A percentile compares a stretch with the other conserved stretches of the same genome.
These are phyloP conservation scores for Caenorhabditis sp. DNA, from an alignment of 2,888 invertebrate species.

Conservation along the genomic window DNA sequence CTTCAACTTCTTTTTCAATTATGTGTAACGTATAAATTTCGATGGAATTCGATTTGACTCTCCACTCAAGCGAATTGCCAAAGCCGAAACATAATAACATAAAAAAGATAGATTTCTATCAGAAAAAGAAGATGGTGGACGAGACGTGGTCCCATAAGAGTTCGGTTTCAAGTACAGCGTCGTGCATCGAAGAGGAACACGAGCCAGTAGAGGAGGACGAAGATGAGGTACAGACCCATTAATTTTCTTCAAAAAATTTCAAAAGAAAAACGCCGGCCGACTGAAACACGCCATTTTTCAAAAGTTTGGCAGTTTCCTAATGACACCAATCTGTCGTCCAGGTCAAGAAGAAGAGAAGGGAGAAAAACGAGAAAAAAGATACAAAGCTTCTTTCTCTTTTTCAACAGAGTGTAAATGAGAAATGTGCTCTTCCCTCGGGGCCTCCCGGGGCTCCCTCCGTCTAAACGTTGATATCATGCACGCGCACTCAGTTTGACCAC, in stretches of 20 bases:
- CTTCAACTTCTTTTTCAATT: background rate
- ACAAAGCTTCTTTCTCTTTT: conserved; percentile 46
- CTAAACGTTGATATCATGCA: conserved; percentile 60
- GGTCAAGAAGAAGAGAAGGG: conserved; percentile 33
- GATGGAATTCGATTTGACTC: background rate
- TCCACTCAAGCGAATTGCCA: background rate
- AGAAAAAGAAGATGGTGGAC: conserved; percentile 20
- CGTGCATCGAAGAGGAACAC: conserved; percentile 57
- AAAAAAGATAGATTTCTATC: conserved; percentile 1
- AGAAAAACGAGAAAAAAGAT: conserved; percentile 18
- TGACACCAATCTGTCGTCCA: conserved; percentile 43
- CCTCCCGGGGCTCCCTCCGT: conserved; percentile 40
- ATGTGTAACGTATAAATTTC: background rate
- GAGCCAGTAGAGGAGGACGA: conserved; percentile 60
- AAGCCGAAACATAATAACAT: background rate
- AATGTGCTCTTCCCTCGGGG: conserved; percentile 51
- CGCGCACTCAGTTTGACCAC: background rate
- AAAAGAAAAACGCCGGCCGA: conserved; percentile 12
- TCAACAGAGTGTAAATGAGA: conserved; percentile 67
- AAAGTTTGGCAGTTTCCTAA: conserved; percentile 30
- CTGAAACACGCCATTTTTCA: conserved; percentile 1
- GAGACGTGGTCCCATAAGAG: conserved; percentile 49
- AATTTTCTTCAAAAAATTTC: background rate
- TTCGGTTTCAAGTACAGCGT: conserved; percentile 41
- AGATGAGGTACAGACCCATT: conserved; percentile 38